A percentile compares a stretch with the other conserved stretches of the same genome.
phyloP scores from a whole-genome alignment of 1,140 invertebrate species.

The Listronotus bonariensis region DNA sequence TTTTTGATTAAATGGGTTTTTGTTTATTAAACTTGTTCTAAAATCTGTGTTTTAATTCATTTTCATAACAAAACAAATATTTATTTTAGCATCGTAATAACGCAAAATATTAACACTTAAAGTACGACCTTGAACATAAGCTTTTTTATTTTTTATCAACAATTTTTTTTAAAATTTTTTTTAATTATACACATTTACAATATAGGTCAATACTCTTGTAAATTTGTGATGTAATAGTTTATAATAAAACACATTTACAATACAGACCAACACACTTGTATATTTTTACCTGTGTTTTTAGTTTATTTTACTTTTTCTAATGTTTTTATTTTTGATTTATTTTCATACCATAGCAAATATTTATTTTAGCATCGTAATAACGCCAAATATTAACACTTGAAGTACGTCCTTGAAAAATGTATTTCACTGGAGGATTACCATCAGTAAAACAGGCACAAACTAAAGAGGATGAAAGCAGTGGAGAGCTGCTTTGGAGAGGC shows the following conservation, averaged over 20 bases:
- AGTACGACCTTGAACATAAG: conserved; percentile 28
- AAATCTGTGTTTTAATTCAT: too few species aligned
- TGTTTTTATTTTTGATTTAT: background rate
- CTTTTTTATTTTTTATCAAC: too few species aligned
- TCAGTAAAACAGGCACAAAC: conserved; percentile 23
- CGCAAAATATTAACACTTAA: conserved; percentile 28
- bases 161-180: too few species aligned
- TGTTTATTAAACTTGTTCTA: too few species aligned
- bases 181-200: too few species aligned
- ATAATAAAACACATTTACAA: too few species aligned
- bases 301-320: too few species aligned
- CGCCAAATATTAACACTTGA: conserved; percentile 29
- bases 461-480: conserved; percentile 32
- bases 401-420: conserved; percentile 31
- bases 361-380: conserved; percentile 22
- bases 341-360: conserved; percentile 24
- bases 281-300: too few species aligned
- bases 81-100: conserved; percentile 22
- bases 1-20: too few species aligned
- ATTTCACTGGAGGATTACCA: conserved; percentile 32
- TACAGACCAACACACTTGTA: too few species aligned
- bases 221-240: too few species aligned
- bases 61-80: conserved; percentile 25
- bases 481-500: conserved; percentile 30
- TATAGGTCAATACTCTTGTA: too few species aligned